Conservation (phyloP, 2,113 vertebrate genomes). For the Mugil cephalus region DNA sequence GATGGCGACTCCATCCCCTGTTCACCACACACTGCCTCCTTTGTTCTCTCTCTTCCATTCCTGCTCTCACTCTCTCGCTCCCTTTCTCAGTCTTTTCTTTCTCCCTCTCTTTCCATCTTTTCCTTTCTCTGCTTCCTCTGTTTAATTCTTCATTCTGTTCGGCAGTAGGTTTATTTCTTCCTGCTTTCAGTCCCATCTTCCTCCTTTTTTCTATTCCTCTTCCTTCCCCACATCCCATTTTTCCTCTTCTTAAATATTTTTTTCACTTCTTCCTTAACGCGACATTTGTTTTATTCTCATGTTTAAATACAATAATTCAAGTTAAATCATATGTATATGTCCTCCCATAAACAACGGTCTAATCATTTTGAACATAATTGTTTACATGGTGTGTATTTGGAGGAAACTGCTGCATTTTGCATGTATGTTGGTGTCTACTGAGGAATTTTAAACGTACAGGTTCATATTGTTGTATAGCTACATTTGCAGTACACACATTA, state of each 20-base stretch:
- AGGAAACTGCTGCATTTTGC: too few species aligned
- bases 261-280: neutral
- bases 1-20: constrained; percentile 73
- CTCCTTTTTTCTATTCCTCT: constrained; percentile 1
- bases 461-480: neutral
- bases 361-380: too few species aligned
- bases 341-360: too few species aligned
- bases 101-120: constrained; percentile 16
- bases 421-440: too few species aligned
- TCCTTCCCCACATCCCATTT: neutral
- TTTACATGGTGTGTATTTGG: too few species aligned
- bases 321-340: too few species aligned
- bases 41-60: constrained; percentile 68
- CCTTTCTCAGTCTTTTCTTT: neutral
- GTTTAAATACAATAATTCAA: too few species aligned
- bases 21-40: constrained; percentile 77
- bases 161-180: neutral
- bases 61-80: constrained; percentile 25
- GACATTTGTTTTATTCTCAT: neutral
- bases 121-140: constrained; percentile 30
- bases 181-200: neutral
- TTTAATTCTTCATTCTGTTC: constrained; percentile 31
- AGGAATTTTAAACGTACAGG: neutral
- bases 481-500: neutral
- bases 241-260: neutral